phyloP scores from a whole-genome alignment of 2,797 vertebrate genomes.

The Tapera naevia region DNA sequence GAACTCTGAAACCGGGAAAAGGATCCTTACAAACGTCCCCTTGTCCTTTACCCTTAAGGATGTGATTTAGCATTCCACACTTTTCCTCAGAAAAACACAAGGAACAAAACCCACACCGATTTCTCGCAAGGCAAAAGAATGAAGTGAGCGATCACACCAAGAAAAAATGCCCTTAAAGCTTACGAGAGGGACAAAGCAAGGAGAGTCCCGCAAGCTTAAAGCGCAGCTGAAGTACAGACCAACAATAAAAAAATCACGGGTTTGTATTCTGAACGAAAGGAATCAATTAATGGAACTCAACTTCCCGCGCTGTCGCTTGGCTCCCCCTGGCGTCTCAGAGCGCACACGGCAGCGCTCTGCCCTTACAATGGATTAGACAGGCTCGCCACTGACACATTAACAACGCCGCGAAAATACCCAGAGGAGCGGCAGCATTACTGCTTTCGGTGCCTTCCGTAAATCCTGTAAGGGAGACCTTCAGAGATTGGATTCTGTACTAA shows the following conservation, averaged over 20 bases:
- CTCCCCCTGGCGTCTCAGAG: neutral
- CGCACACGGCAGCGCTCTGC: no score
- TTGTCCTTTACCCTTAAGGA: neutral
- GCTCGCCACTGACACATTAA: no score
- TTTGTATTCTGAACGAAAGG: accelerated
- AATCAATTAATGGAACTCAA: neutral
- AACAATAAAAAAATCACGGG: accelerated
- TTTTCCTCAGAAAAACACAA: neutral
- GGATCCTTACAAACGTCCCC: neutral
- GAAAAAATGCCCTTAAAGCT: neutral
- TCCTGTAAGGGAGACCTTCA: neutral
- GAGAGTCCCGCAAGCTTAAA: neutral
- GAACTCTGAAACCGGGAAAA: neutral
- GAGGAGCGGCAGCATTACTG: no score
- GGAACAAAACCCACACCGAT: neutral
- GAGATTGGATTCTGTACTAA: neutral
- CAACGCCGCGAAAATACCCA: no score
- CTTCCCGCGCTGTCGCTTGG: neutral
- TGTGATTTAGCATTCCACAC: neutral
- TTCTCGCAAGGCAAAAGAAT: neutral
- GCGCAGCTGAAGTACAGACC: neutral
- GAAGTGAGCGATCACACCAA: neutral
- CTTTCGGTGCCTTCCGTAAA: neutral
- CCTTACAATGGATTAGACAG: no score
- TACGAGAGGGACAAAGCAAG: accelerated